phyloP scores from a whole-genome alignment of 2,113 vertebrate genomes.

The Dasypus novemcinctus region DNA sequence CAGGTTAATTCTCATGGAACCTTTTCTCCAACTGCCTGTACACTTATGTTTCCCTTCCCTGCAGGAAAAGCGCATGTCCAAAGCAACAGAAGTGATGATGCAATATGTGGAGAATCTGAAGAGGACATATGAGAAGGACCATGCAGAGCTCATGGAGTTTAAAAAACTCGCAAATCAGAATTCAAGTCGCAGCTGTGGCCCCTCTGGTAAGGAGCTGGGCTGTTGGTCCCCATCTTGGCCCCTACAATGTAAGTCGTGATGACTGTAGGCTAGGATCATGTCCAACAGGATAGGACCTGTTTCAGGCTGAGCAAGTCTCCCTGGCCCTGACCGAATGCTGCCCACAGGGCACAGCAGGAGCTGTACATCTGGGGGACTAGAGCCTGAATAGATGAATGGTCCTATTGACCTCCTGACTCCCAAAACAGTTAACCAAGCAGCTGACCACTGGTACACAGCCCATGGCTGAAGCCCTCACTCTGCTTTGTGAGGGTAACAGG shows the following conservation, averaged over 20 bases:
- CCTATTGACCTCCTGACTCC: neutral
- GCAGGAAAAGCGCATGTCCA: constrained; percentile 98
- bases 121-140: constrained; percentile 98
- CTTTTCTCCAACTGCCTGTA: neutral
- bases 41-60: neutral
- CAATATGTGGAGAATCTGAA: constrained; percentile 99
- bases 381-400: neutral
- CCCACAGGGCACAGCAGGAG: neutral
- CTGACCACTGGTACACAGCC: neutral
- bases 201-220: constrained; percentile 85
- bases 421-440: neutral
- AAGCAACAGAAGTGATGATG: constrained; percentile 99
- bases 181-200: constrained; percentile 91
- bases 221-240: neutral
- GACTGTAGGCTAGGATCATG: neutral
- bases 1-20: neutral
- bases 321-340: neutral
- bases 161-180: constrained; percentile 99
- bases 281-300: neutral
- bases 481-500: neutral
- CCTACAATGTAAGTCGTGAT: neutral
- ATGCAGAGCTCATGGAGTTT: constrained; percentile 96
- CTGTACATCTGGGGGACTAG: neutral
- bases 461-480: neutral
- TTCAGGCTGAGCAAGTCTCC: neutral